phyloP scores from a whole-genome alignment of 2,888 invertebrate species.

The Lasioglossum morio region DNA sequence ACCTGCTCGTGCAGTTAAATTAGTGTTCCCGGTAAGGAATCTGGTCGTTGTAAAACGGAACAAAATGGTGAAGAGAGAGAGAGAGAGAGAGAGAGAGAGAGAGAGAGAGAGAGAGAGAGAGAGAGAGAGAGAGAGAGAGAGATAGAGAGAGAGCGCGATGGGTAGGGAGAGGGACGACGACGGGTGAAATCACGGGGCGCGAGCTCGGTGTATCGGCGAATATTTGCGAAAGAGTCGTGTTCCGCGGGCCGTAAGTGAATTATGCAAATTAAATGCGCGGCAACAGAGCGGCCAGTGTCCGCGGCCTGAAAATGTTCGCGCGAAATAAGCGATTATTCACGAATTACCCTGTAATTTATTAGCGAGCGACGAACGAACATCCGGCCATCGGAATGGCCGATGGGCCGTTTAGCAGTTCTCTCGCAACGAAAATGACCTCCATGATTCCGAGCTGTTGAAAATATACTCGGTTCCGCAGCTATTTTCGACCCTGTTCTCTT shows the following conservation, averaged over 20 bases:
- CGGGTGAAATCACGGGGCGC: constrained; percentile 33
- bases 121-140: background rate
- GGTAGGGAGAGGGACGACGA: background rate
- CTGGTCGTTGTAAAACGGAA: background rate
- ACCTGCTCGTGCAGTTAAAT: background rate
- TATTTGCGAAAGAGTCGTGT: constrained; percentile 55
- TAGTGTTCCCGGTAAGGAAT: background rate
- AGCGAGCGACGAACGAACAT: constrained; percentile 42
- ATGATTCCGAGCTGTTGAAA: background rate
- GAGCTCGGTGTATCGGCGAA: constrained; percentile 38
- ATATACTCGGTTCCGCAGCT: background rate
- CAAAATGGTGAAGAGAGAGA: background rate
- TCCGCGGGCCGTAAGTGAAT: constrained; percentile 64
- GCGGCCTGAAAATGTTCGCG: constrained; percentile 63
- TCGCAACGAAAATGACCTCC: background rate
- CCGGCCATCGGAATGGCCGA: constrained; percentile 40
- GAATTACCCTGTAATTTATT: constrained; percentile 69
- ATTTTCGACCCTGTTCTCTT: background rate
- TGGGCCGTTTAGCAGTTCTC: constrained; percentile 47
- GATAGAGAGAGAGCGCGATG: background rate
- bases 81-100: background rate
- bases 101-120: background rate
- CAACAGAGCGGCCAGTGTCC: constrained; percentile 41
- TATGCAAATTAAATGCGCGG: constrained; percentile 69
- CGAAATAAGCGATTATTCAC: constrained; percentile 73